Base-by-base conservation (phyloP, 2,888 invertebrate genomes). In the Callimorpha dominula region DNA sequence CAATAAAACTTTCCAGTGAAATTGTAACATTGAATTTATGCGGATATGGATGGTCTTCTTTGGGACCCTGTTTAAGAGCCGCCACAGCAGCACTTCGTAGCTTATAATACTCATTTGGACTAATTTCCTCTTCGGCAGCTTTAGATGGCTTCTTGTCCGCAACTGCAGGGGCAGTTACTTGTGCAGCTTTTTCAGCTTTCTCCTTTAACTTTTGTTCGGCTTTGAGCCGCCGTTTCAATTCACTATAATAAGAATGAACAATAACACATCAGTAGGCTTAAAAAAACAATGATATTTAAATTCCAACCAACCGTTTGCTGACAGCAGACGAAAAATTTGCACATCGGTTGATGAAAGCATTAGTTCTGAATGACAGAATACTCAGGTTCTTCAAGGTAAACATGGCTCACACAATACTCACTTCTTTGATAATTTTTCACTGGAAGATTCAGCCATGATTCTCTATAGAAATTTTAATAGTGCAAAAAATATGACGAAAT, bases 11-110 rank as follows among this genome's bases (percentile, higher is more conserved):
- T 87, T 98, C 97, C 78, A 99, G 93, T 0, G 99, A 99, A 75
- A 97, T 97, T 43, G 98, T 97, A 0, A 99, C 99, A 92, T 98
- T 97, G 90, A 99, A 99, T 94, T 99, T 99, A 92, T 99, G 99
- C 17, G 99, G 99, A 91, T 99, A 99, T 0, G 99, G 99, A 89
- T 98, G 97, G 60, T 96, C 95, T 43, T 96, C 96, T 67, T 96
- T 96, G 12, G 97, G 96, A 17, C 97, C 97, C 31, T 95, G 92
- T 93, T 99, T 99, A 63, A 99, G 96, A 73, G 98, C 97, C n/a
- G 97, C 97, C 40, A 99, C 96, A 64, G 98, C 97, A 78, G 97
- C 96, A 4, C 97, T 97, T 73, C 99, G 96, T 72, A 99, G 93
- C 89, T 98, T 98, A 89, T 98, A 99, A 92, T 99, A 99, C 95